Percentiles rank a stretch among this genome's conserved stretches.
Evolutionary conservation across 2,113 vertebrate species (phyloP).

Genomic region (Theristicus caerulescens): DNA sequence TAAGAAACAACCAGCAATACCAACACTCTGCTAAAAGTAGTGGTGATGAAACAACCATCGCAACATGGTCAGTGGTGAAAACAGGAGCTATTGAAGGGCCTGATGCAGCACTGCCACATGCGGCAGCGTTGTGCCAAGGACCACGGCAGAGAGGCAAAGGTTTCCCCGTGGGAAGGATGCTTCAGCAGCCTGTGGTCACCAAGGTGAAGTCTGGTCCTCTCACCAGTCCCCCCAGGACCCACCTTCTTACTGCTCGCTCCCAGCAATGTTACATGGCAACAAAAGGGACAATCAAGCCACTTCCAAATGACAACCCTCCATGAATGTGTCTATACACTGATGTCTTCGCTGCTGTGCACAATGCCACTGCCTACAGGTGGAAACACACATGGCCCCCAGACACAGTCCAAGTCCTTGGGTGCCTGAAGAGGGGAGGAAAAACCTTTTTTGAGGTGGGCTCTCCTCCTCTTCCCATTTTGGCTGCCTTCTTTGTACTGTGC

Average conservation of each 20-base stretch:
- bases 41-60: neutral
- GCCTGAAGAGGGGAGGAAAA: neutral
- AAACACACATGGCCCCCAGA: accelerated
- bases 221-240: neutral
- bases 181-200: neutral
- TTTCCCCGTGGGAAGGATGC: accelerated
- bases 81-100: neutral
- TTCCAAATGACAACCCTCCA: neutral
- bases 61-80: neutral
- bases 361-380: neutral
- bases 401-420: neutral
- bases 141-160: neutral
- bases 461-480: neutral
- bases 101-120: neutral
- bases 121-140: neutral
- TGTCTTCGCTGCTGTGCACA: neutral
- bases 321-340: accelerated
- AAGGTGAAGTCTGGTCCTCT: neutral
- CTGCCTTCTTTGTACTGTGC: neutral
- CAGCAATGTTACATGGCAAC: neutral
- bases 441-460: neutral
- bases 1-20: neutral
- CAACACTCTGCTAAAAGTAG: neutral
- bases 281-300: neutral
- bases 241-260: neutral